Evolutionary conservation across 2,113 vertebrate genomes (phyloP).

Genomic region (Holacanthus passer): DNA sequence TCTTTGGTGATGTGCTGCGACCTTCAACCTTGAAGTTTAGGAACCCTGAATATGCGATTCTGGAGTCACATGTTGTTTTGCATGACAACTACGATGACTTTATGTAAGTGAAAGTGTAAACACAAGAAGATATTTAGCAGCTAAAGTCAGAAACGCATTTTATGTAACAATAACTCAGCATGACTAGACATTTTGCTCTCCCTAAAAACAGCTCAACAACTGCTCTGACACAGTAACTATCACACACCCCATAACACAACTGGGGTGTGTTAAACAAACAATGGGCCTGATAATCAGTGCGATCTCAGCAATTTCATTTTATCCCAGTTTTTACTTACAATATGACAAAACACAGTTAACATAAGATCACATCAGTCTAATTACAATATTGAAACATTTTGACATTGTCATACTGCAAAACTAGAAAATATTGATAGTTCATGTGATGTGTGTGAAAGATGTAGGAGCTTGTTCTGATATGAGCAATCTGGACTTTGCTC

Average conservation of each 20-base stretch:
- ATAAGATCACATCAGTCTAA: background rate
- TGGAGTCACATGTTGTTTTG: background rate
- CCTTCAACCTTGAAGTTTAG: background rate
- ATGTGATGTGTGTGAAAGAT: background rate
- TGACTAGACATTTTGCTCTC: background rate
- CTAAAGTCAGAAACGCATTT: background rate
- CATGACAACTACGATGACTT: too few relatives aligned
- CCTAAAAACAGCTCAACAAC: background rate
- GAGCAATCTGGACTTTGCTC: constrained; percentile 55
- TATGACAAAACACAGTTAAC: background rate
- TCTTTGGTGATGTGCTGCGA: background rate
- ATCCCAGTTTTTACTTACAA: background rate
- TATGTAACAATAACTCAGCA: background rate
- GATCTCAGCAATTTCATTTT: background rate
- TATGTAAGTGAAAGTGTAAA: background rate
- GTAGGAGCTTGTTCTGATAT: background rate
- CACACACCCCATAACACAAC: background rate
- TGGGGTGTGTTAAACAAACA: constrained; percentile 5
- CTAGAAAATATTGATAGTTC: background rate
- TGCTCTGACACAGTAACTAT: background rate
- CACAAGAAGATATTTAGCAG: constrained; percentile 4
- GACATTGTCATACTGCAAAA: background rate
- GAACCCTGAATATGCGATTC: background rate
- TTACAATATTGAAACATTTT: background rate
- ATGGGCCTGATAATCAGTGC: background rate